These are phyloP conservation scores for Tetragnatha versicolor DNA, from an alignment of 1,140 invertebrate species.

Conservation along the genomic window DNA sequence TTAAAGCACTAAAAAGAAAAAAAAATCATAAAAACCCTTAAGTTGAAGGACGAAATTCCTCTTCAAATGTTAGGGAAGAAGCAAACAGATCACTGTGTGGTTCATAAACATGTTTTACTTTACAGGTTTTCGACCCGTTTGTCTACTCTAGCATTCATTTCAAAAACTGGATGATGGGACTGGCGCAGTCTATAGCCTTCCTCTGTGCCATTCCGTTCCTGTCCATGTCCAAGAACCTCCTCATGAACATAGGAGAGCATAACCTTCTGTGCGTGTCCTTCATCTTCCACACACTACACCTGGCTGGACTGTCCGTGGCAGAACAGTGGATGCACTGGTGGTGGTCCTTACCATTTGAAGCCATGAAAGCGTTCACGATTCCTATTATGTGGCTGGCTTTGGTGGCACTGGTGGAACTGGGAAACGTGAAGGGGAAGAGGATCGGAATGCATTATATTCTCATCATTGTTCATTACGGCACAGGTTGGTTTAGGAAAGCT, in stretches of 20 bases:
- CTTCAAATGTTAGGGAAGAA: conserved; percentile 40
- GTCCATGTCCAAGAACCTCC: conserved; percentile 56
- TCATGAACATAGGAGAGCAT: conserved; percentile 57
- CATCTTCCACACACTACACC: conserved; percentile 56
- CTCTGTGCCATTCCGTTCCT: conserved; percentile 47
- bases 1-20: too few species aligned
- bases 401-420: conserved; percentile 43
- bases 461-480: conserved; percentile 55
- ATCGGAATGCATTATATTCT: conserved; percentile 55
- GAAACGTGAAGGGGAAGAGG: conserved; percentile 22
- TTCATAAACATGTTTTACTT: not conserved
- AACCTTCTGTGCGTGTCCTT: conserved; percentile 56
- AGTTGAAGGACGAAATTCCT: conserved; percentile 34
- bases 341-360: conserved; percentile 57
- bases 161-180: conserved; percentile 45
- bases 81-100: conserved; percentile 31
- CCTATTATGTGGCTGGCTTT: conserved; percentile 56
- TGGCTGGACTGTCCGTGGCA: conserved; percentile 56
- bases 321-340: conserved; percentile 33
- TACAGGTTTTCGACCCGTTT: conserved; percentile 31
- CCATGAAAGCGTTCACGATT: conserved; percentile 57
- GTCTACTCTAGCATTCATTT: conserved; percentile 51
- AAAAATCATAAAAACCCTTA: too few species aligned
- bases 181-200: conserved; percentile 29
- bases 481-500: conserved; percentile 21